Base-by-base conservation (phyloP, 2,888 invertebrate species). In the Danaus chrysippus region DNA sequence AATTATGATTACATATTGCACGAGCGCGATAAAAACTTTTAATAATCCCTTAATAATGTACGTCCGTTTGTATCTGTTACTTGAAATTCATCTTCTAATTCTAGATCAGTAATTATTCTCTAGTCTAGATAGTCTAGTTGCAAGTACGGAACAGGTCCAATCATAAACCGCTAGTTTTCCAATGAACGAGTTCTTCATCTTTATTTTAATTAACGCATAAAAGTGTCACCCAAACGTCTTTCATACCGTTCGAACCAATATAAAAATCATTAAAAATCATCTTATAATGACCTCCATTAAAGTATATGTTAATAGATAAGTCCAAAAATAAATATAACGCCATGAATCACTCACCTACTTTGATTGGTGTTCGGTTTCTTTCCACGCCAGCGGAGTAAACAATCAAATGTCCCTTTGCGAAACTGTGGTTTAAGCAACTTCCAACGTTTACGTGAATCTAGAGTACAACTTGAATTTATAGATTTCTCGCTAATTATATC, bases 311-410 rank as follows among this genome's bases (percentile, higher is more conserved):
- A 13, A 46, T 13, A 8, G 15, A 46, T 15, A n/a, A 46, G 49
- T 17, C 49, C 11, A 10, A 49, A 49, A 17, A 17, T 49, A 49
- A 44, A 42, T 54, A 43, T 53, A 59, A 61, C 15, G 44, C 19
- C 54, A 65, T 68, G 53, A 62, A 54, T 68, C 60, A 86, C 90
- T 88, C 71, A 91, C 91, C 79, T 84, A 67, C 75, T 74, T 65
- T 82, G 81, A 62, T 76, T 71, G 43, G 76, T 64, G 54, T 71
- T 77, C 56, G 80, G 73, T 72, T 84, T 88, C 73, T 85, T 90
- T 68, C 83, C 81, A 63, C 88, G 86, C 91, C 91, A 91, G 52
- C 80, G 79, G 46, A 91, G 73, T 70, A 91, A 76, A 72, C 87
- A 88, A 72, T 89, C 88, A 67, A 91, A 86, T 43, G 87, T 77